Evolutionary conservation across 2,113 vertebrate species (phyloP), one percentile per base, ranked within the genome.

Genomic region (Fregetta grallaria): DNA sequence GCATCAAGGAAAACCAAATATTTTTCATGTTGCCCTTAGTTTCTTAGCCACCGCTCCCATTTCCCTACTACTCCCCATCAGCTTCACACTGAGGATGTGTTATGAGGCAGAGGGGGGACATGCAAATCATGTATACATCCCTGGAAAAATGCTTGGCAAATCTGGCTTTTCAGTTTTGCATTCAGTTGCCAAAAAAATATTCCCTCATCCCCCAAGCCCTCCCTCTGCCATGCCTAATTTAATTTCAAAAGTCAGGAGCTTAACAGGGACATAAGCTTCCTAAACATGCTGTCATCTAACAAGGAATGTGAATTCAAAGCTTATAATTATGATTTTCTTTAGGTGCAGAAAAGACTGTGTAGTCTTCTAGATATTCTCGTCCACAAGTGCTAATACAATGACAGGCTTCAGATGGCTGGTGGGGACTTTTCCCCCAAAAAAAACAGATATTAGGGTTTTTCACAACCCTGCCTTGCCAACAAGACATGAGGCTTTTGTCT

Each of bases 151-250:
- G 80, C 67, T 97, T 95, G 96, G 95, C 84, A 96, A 95, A 97
- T 95, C 74, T 95, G 95, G 89, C 77, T 91, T 87, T 95, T 92
- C 70, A 94, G 80, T 94, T 97, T 97, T 94, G 45, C 58, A 52
- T 91, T 95, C 74, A 95, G 89, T 94, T 97, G 96, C 96, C 97
- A 97, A 95, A 96, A 96, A 97, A 96, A 92, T 94, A 96, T 92
- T 96, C 87, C 92, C 89, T 95, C 91, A 84, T 90, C 73, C 38
- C 77, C 80, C 91, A 87, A 93, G 77, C 93, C 75, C 58, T 95
- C 94, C 83, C 96, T 95, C 84, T 94, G 66, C 91, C 94, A 79
- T 91, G 74, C 92, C 92, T 95, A 95, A 95, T 97, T 97, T 97
- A 96, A 97, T 97, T 97, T 97, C 94, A 94, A 90, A 95, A 92